Evolutionary conservation across 2,797 vertebrate species (phyloP).

Genomic region (Amblyopsis hoosieri): DNA sequence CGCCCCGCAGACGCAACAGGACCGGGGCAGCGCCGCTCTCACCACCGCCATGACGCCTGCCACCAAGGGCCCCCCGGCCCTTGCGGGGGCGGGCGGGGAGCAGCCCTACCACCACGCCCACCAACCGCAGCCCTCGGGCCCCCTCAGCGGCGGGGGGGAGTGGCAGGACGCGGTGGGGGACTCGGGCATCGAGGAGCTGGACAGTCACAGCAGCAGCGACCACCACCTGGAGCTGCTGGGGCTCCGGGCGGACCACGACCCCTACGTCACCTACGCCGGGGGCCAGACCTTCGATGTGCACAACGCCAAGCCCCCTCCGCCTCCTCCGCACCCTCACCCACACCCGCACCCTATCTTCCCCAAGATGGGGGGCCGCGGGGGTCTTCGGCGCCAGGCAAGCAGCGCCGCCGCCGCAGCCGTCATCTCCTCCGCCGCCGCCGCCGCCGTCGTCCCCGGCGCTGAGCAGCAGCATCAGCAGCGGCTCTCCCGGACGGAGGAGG

Average conservation of each 20-base stretch:
- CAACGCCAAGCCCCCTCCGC: slow-evolving; percentile 64
- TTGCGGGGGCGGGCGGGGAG: slow-evolving; percentile 32
- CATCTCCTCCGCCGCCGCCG: slow-evolving; percentile 59
- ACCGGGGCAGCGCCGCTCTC: slow-evolving; percentile 67
- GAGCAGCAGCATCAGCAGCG: slow-evolving; percentile 63
- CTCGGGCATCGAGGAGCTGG: slow-evolving; percentile 91
- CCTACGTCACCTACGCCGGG: slow-evolving; percentile 82
- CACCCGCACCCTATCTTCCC: slow-evolving; percentile 36
- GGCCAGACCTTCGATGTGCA: slow-evolving; percentile 83
- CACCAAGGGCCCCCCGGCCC: neutral
- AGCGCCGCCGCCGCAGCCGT: slow-evolving; percentile 69
- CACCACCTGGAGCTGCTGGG: slow-evolving; percentile 87
- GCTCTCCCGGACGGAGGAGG: slow-evolving; percentile 65
- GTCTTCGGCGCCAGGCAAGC: slow-evolving; percentile 78
- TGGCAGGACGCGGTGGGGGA: slow-evolving; percentile 83
- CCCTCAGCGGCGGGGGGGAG: slow-evolving; percentile 80
- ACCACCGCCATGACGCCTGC: slow-evolving; percentile 25
- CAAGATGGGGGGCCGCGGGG: slow-evolving; percentile 61
- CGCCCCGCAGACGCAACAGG: slow-evolving; percentile 45
- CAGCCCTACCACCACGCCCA: slow-evolving; percentile 52
- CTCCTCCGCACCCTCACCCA: too few relatives aligned
- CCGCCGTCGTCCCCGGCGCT: slow-evolving; percentile 50
- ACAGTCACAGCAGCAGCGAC: slow-evolving; percentile 91
- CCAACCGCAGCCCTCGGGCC: slow-evolving; percentile 14
- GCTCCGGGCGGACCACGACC: slow-evolving; percentile 82